These are phyloP conservation scores for Gallinago media DNA, from an alignment of 2,113 vertebrate genomes.

Conservation along the genomic window DNA sequence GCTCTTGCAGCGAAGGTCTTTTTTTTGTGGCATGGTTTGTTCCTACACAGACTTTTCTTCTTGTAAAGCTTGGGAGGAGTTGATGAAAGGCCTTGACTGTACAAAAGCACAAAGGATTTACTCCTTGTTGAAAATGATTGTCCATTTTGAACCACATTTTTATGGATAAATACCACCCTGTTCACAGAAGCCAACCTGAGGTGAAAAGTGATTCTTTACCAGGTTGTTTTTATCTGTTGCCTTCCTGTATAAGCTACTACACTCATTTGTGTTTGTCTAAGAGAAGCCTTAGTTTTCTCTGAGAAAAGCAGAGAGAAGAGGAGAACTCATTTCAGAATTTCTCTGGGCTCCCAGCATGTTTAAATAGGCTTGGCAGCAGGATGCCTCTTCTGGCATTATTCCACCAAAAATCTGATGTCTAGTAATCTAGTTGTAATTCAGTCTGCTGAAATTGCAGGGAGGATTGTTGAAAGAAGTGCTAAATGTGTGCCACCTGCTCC, in stretches of 20 bases:
- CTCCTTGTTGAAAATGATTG: background rate
- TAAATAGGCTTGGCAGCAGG: constrained; percentile 29
- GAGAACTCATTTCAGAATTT: background rate
- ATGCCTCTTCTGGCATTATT: constrained; percentile 32
- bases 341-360: background rate
- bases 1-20: background rate
- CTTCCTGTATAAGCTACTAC: background rate
- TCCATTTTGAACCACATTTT: background rate
- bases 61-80: background rate
- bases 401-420: constrained; percentile 34
- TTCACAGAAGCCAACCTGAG: background rate
- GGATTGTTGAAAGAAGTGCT: background rate
- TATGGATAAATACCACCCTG: background rate
- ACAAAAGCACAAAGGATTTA: background rate
- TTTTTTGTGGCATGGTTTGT: background rate
- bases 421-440: constrained; percentile 27
- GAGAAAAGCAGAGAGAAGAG: background rate
- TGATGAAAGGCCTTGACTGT: background rate
- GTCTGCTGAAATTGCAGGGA: background rate
- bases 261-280: background rate
- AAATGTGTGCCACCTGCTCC: constrained; percentile 20
- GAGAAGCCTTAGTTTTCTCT: background rate
- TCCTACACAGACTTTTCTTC: background rate
- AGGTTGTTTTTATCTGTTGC: background rate
- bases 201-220: background rate